Base-by-base conservation (phyloP, 2,888 invertebrate species). In the Lamproptera curius region DNA sequence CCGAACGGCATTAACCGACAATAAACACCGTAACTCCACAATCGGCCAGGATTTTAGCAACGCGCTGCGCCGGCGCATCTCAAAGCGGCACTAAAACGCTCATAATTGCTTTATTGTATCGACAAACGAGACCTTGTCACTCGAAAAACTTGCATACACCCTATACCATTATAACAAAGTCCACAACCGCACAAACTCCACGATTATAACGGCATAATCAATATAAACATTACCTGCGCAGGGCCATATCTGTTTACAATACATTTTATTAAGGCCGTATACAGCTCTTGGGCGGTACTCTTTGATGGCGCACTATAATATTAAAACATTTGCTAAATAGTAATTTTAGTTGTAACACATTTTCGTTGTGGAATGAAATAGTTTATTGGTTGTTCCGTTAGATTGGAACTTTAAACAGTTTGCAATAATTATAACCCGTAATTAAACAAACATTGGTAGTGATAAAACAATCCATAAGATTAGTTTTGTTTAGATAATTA, bases 61-160 rank as follows among this genome's bases (percentile, higher is more conserved):
- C 40, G 47, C 40, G 47, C 70, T 66, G 58, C 52, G 62, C 62
- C 79, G 81, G 78, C 65, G 16, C 42, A 39, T 38, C 57, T 68
- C 73, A 77, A 76, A 76, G 67, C 9, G 46, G 63, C 62, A 70
- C 70, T 79, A 71, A 76, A 78, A 67, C 67, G 61, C 62, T 69
- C 68, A 71, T 76, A 67, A 79, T 76, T 68, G 65, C 65, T 66
- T 66, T 70, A 54, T 40, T 36, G 26, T 44, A 28, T 58, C 44
- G 39, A 54, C 50, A 40, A 49, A 54, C 54, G 39, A 16, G 40
- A 42, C 40, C 50, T 14, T 36, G 42, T 44, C 48, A 37, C 38
- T 47, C 36, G 15, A 11, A 37, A 42, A 44, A 20, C 33, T n/a
- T 16, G 14, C 10, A 23, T 14, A 15, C 8, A 33, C 14, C 48